These are phyloP conservation scores for Myioborus miniatus DNA, from an alignment of 2,797 vertebrate species.

Conservation along the genomic window DNA sequence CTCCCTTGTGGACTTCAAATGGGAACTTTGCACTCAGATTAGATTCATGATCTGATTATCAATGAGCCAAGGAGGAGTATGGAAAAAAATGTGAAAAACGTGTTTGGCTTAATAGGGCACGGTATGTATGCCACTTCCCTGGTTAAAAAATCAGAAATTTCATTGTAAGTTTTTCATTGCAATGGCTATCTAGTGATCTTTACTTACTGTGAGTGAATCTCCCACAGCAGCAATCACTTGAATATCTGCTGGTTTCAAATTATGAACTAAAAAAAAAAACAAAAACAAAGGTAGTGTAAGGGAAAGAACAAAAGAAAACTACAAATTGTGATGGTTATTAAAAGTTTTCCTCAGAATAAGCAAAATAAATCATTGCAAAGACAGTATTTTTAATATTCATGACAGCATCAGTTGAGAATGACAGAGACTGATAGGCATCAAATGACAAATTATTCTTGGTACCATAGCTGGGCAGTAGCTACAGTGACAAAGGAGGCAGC, in stretches of 20 bases:
- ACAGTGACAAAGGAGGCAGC: not conserved
- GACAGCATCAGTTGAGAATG: not conserved
- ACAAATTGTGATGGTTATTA: not conserved
- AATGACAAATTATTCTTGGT: not conserved
- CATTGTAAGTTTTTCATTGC: not conserved
- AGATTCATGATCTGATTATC: not conserved
- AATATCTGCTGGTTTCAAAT: slow-evolving; percentile 89
- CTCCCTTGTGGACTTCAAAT: not conserved
- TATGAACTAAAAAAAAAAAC: slow-evolving; percentile 83
- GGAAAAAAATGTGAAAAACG: not conserved
- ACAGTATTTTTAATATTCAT: not conserved
- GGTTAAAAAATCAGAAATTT: not conserved
- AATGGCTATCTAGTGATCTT: not conserved
- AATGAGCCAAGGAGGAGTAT: not conserved
- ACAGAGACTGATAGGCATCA: not conserved
- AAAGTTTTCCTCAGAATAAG: not conserved
- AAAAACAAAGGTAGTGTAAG: not conserved
- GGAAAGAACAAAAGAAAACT: not conserved
- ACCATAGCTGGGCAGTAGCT: not conserved
- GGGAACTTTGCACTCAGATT: not conserved
- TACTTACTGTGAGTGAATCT: slow-evolving; percentile 92
- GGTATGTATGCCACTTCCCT: not conserved
- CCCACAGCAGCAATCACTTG: slow-evolving; percentile 89
- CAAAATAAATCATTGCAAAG: not conserved
- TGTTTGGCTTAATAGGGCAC: not conserved